Evolutionary conservation across 2,797 vertebrate genomes (phyloP).

Genomic region (Rhabdomys pumilio): DNA sequence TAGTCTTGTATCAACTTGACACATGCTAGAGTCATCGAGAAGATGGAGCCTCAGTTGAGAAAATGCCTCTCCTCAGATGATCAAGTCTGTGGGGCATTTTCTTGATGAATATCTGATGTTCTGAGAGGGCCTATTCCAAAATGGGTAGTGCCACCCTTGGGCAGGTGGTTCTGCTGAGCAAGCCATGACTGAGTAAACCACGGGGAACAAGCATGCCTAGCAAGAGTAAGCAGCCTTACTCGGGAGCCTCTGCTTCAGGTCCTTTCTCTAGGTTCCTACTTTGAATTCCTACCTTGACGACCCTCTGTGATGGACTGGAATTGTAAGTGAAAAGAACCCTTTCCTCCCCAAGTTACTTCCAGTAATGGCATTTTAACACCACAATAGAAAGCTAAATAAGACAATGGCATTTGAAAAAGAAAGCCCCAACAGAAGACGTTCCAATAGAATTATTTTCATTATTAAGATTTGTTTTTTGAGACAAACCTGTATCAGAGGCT

Average conservation of each 20-base stretch:
- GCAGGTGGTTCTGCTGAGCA: too few relatives aligned
- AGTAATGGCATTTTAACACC: background rate
- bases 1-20: background rate
- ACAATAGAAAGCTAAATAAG: background rate
- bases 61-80: background rate
- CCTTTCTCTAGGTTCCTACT: too few relatives aligned
- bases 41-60: too few relatives aligned
- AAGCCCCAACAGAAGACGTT: background rate
- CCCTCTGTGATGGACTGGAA: background rate
- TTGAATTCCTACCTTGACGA: background rate
- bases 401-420: conserved; percentile 11
- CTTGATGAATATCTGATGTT: background rate
- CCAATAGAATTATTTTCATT: background rate
- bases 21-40: background rate
- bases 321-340: background rate
- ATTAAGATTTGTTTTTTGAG: background rate
- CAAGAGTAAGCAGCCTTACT: background rate
- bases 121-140: background rate
- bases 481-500: background rate
- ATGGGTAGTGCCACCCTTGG: background rate
- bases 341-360: background rate
- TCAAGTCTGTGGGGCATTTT: background rate
- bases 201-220: background rate
- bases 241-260: background rate
- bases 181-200: background rate